Percentiles rank a stretch among this genome's conserved stretches.
Conservation (phyloP, 2,797 vertebrate species). For the Macropodus opercularis region DNA sequence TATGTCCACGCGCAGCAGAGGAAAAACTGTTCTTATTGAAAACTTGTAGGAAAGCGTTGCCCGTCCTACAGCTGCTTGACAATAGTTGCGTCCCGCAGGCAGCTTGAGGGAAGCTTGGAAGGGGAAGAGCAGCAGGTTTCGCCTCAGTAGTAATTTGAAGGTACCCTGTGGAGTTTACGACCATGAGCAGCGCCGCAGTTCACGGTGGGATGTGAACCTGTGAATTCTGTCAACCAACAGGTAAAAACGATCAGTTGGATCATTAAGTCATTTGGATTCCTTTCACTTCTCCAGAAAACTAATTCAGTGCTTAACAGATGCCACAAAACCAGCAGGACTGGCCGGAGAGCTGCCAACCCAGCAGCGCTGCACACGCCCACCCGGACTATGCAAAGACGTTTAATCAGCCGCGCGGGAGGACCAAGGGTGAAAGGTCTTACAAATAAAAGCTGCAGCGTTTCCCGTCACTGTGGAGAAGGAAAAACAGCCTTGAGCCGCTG, state of each 20-base stretch:
- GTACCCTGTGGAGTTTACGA: background rate
- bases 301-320: slow-evolving; percentile 1
- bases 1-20: too few species aligned
- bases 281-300: background rate
- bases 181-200: background rate
- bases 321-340: background rate
- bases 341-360: background rate
- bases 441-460: slow-evolving; percentile 18
- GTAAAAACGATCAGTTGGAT: too few species aligned
- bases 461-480: slow-evolving; percentile 16
- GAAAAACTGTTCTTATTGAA: too few species aligned
- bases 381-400: slow-evolving; percentile 7
- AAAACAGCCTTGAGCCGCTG: slow-evolving; percentile 19
- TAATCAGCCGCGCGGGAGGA: slow-evolving; percentile 39
- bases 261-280: too few species aligned
- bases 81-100: background rate
- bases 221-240: too few species aligned
- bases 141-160: background rate
- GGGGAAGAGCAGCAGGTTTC: background rate
- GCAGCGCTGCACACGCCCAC: background rate
- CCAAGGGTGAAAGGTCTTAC: slow-evolving; percentile 12
- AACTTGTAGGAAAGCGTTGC: background rate
- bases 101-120: background rate
- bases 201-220: background rate
- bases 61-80: background rate